A percentile compares a stretch with the other conserved stretches of the same genome.
Conservation (phyloP, 2,797 vertebrate genomes). For the Amphiprion clarkii region DNA sequence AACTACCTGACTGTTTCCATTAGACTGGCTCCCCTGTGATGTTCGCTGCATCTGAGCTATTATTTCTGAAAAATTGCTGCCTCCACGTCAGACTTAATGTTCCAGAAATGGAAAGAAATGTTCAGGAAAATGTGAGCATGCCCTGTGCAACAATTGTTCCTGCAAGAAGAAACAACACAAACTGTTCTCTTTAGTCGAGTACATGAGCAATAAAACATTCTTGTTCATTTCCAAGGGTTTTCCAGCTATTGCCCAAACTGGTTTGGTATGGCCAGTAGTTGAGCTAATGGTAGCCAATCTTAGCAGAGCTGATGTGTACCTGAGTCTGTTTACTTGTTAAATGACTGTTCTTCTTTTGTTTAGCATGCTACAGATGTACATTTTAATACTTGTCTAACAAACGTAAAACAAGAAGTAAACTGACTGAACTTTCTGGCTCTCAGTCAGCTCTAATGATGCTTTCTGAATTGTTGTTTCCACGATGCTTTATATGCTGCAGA, state of each 20-base stretch:
- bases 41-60: constrained; percentile 4
- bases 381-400: neutral
- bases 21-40: neutral
- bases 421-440: neutral
- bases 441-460: neutral
- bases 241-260: too few species aligned
- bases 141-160: too few species aligned
- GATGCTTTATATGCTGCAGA: neutral
- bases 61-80: constrained; percentile 18
- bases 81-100: neutral
- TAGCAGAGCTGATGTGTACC: neutral
- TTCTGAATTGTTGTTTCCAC: neutral
- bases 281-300: neutral
- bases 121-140: neutral
- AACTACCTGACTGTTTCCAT: too few species aligned
- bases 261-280: neutral
- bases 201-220: too few species aligned
- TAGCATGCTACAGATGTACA: neutral
- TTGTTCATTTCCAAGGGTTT: too few species aligned
- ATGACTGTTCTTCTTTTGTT: neutral
- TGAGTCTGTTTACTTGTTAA: neutral
- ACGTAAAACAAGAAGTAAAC: neutral
- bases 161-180: too few species aligned
- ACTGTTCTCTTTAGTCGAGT: too few species aligned
- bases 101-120: neutral